These are phyloP conservation scores for Squalus acanthias DNA, from an alignment of 2,797 vertebrate genomes.

Conservation along the genomic window DNA sequence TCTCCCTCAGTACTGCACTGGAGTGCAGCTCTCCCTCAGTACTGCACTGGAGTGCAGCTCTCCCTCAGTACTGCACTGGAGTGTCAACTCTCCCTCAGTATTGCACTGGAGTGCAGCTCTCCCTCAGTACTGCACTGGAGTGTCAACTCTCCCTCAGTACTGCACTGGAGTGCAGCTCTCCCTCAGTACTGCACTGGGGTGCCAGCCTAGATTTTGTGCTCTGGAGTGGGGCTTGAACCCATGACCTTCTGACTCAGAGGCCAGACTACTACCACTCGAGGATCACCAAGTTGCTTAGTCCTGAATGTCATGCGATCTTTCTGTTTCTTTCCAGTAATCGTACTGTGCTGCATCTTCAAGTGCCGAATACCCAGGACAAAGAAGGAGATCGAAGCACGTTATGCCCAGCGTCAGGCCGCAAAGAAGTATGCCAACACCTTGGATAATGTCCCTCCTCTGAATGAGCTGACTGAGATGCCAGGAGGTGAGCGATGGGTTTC, in stretches of 20 bases:
- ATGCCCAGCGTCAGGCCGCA: conserved; percentile 77
- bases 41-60: too few relatives aligned
- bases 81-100: too few relatives aligned
- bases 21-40: too few relatives aligned
- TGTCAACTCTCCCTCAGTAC: too few relatives aligned
- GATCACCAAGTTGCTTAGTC: neutral
- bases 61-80: too few relatives aligned
- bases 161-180: neutral
- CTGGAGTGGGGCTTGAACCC: neutral
- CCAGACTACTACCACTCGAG: neutral
- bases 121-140: too few relatives aligned
- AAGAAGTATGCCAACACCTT: conserved; percentile 91
- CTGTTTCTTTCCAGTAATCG: conserved; percentile 70
- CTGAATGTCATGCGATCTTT: neutral
- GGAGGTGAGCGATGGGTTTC: conserved; percentile 60
- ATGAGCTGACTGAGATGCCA: conserved; percentile 81
- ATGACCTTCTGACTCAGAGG: neutral
- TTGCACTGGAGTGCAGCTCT: too few relatives aligned
- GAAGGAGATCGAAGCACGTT: conserved; percentile 91
- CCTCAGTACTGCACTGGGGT: neutral
- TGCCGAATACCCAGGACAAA: conserved; percentile 89
- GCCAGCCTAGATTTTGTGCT: neutral
- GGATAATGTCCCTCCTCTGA: conserved; percentile 83
- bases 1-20: too few relatives aligned
- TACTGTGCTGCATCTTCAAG: conserved; percentile 93